A percentile compares a stretch with the other conserved stretches of the same genome.
Evolutionary conservation across 2,797 vertebrate species (phyloP).

Genomic region (Sebastes hopkinsi): DNA sequence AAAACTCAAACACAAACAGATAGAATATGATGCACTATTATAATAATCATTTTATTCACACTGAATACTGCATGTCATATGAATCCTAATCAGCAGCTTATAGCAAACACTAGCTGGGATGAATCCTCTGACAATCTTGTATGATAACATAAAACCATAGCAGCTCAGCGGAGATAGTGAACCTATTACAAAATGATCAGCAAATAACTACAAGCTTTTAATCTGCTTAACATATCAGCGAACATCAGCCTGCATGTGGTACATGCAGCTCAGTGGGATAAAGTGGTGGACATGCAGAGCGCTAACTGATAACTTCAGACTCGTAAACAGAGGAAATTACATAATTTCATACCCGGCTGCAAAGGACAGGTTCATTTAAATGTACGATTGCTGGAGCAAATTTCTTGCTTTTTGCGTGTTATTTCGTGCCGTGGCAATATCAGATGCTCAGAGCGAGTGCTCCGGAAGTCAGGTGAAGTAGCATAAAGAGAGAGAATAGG

Average conservation of each 20-base stretch:
- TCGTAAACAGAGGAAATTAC: neutral
- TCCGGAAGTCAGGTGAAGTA: too few relatives aligned
- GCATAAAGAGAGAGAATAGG: too few relatives aligned
- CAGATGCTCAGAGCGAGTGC: too few relatives aligned
- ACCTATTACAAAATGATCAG: conserved; percentile 33
- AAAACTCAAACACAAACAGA: conserved; percentile 1
- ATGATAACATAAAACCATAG: neutral
- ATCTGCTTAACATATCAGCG: conserved; percentile 53
- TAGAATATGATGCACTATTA: neutral
- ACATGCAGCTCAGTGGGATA: conserved; percentile 23
- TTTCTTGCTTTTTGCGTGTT: neutral
- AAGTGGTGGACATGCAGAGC: conserved; percentile 4
- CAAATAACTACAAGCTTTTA: conserved; percentile 31
- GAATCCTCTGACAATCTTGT: conserved; percentile 13
- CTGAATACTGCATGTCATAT: neutral
- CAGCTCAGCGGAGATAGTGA: conserved; percentile 6
- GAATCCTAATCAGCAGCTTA: conserved; percentile 30
- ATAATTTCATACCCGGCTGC: neutral
- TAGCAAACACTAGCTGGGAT: neutral
- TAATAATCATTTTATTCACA: neutral
- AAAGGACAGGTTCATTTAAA: neutral
- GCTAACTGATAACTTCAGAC: neutral
- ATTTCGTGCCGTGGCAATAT: too few relatives aligned
- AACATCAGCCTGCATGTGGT: conserved; percentile 32
- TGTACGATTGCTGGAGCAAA: neutral